Evolutionary conservation across 1,140 invertebrate species (phyloP).

Genomic region (Drosophila jambulina): DNA sequence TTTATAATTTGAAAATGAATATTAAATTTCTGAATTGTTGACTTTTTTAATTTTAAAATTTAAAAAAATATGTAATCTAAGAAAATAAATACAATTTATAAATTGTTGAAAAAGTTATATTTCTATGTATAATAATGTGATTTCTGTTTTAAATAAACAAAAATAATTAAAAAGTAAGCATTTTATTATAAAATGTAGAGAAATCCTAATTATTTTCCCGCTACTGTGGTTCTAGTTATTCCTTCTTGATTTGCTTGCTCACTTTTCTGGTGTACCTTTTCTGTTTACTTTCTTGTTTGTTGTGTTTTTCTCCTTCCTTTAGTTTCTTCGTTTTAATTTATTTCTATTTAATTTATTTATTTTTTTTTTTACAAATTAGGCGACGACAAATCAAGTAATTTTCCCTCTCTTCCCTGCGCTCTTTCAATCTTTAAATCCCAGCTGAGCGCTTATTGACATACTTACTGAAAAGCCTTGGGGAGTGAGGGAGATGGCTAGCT

Average conservation of each 20-base stretch:
- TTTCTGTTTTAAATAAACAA: no score
- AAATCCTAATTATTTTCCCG: neutral
- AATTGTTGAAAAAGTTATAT: no score
- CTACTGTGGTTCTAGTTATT: neutral
- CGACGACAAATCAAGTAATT: conserved; percentile 55
- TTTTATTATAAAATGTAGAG: no score
- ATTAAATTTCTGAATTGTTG: no score
- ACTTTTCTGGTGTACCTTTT: neutral
- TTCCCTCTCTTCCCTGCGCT: neutral
- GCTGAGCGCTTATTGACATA: conserved; percentile 56
- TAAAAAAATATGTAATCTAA: no score
- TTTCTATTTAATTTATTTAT: no score
- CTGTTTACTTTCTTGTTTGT: conserved; percentile 24
- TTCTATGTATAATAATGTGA: no score
- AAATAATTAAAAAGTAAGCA: no score
- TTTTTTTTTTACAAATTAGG: conserved; percentile 62
- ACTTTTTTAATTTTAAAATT: no score
- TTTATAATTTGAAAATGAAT: no score
- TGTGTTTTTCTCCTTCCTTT: conserved; percentile 1
- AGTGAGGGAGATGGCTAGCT: conserved; percentile 9
- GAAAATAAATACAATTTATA: no score
- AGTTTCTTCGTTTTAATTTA: neutral
- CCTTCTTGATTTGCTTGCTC: conserved; percentile 4
- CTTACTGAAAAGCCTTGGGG: conserved; percentile 60
- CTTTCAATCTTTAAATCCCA: conserved; percentile 7